A percentile compares a stretch with the other conserved stretches of the same genome.
phyloP scores from a whole-genome alignment of 2,797 vertebrate genomes.

The Coregonus sp. region DNA sequence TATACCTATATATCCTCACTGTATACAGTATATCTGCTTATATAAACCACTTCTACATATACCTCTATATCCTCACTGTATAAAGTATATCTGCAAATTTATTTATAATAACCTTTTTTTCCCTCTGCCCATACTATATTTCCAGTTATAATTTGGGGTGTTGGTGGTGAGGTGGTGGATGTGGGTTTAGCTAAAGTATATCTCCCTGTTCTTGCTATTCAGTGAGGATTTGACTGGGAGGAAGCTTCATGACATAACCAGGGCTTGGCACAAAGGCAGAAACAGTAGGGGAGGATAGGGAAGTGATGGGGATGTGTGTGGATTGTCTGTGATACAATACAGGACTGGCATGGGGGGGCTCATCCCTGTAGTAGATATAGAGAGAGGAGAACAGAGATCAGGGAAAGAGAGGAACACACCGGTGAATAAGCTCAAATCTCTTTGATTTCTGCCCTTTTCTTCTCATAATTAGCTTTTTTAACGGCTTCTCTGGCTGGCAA shows the following conservation, averaged over 20 bases:
- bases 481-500: slow-evolving; percentile 59
- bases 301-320: slow-evolving; percentile 7
- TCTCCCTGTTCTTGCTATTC: slow-evolving; percentile 3
- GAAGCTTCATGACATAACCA: slow-evolving; percentile 2
- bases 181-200: not conserved
- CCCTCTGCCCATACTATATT: not conserved
- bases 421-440: slow-evolving; percentile 40
- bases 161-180: not conserved
- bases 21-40: not conserved
- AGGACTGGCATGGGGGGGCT: slow-evolving; percentile 24
- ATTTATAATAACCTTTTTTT: not conserved
- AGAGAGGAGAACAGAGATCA: slow-evolving; percentile 10
- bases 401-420: slow-evolving; percentile 23
- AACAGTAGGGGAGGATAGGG: not conserved
- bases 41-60: not conserved
- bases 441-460: slow-evolving; percentile 68
- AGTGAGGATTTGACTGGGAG: not conserved
- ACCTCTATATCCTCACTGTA: no score
- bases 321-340: slow-evolving; percentile 13
- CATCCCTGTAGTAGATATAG: slow-evolving; percentile 26
- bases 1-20: no score
- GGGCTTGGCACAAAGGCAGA: slow-evolving; percentile 1
- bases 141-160: no score
- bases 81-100: no score
- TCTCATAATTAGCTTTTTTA: slow-evolving; percentile 78